Evolutionary conservation across 1,140 invertebrate genomes (phyloP), one percentile per base, ranked within the genome.

Genomic region (Homalodisca vitripennis): DNA sequence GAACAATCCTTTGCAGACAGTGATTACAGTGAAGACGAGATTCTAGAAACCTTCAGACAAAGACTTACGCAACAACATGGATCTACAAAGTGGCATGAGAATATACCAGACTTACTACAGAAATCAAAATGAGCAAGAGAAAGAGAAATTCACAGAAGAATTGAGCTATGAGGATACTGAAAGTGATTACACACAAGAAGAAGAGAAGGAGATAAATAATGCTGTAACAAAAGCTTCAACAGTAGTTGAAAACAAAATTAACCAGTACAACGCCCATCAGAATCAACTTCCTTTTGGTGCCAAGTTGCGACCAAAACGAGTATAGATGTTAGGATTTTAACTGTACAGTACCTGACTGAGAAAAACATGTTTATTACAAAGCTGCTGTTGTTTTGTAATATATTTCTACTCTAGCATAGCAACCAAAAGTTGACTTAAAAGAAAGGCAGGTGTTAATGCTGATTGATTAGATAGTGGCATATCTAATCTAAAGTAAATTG

Each of bases 201-300:
- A 69, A 20, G 60, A 32, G 29, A 60, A 60, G 2, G 30, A 31
- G 20, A 57, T 46, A 17, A 47, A 29, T 20, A 47, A 26, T 31
- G 1, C 41, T 47, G 20, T 22, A 24, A 26, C 63, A 46, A 3
- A 17, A 29, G 12, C 55, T 6, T 13, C 22, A 3, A 6, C 55
- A 27, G 3, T n/a, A n/a, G n/a, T n/a, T 12, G 55, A 30, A 60
- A 30, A 60, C 3, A 60, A 3, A 27, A 24, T 60, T 3, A 60
- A 41, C 6, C 55, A n/a, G n/a, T 60, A 60, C 24, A 27, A 41
- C 20, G 1, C 31, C 24, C 24, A 41, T 2, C 63, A 66, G 26
- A 66, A 46, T 27, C n/a, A n/a, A n/a, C 41, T 66, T 27, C 63
- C 63, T 24, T 66, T 47, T 27, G 63, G 63, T 66, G 63, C 63